Percentiles rank a stretch among this genome's conserved stretches.
Evolutionary conservation across 1,140 invertebrate genomes (phyloP).

Genomic region (Drosophila ficusphila): DNA sequence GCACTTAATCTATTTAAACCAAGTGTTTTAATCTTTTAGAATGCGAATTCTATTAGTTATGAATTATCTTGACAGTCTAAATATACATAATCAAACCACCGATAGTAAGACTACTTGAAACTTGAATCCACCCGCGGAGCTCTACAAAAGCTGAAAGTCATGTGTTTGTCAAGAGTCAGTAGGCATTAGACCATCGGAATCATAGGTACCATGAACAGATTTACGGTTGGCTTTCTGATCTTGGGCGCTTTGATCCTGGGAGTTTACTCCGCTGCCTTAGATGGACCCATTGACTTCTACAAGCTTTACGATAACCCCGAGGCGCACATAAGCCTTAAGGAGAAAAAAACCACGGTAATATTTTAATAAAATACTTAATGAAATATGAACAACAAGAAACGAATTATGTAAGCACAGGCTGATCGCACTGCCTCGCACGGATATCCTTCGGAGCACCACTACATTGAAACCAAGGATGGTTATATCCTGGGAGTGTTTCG

Average conservation of each 20-base stretch:
- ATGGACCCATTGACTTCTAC: constrained; percentile 54
- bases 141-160: constrained; percentile 17
- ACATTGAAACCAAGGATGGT: constrained; percentile 85
- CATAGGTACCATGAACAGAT: constrained; percentile 29
- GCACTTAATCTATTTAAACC: constrained; percentile 1
- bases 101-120: constrained; percentile 29
- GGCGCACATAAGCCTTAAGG: constrained; percentile 41
- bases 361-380: too few species aligned
- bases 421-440: constrained; percentile 61
- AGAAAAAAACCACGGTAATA: constrained; percentile 43
- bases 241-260: constrained; percentile 2
- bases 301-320: constrained; percentile 59
- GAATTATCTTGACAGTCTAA: constrained; percentile 25
- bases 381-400: too few species aligned
- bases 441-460: constrained; percentile 86
- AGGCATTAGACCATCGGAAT: not conserved
- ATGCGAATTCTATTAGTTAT: not conserved
- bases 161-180: constrained; percentile 17
- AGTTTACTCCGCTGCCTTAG: constrained; percentile 15
- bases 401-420: constrained; percentile 7
- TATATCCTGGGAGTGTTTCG: constrained; percentile 85
- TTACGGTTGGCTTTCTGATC: not conserved
- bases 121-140: not conserved
- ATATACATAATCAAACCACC: constrained; percentile 17
- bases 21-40: constrained; percentile 10